These are phyloP conservation scores for Caenorhabditis panamensis DNA, from an alignment of 2,888 invertebrate genomes.

Conservation along the genomic window DNA sequence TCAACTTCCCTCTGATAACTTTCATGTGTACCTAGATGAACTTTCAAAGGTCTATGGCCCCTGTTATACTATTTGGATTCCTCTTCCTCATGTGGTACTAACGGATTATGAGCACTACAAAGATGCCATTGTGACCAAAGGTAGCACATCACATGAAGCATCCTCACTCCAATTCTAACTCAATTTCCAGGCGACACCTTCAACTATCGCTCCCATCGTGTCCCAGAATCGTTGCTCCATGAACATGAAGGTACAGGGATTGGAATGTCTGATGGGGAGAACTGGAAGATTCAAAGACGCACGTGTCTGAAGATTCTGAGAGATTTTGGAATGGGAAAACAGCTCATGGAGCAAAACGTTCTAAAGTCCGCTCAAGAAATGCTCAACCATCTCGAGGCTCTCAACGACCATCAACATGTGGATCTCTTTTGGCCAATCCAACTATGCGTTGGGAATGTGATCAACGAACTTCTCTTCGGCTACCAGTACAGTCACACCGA, in stretches of 20 bases:
- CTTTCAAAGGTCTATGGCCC: conserved; percentile 70
- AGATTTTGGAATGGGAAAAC: conserved; percentile 68
- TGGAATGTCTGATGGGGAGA: conserved; percentile 62
- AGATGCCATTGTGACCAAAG: conserved; percentile 65
- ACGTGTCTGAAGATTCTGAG: conserved; percentile 67
- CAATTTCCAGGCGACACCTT: conserved; percentile 43
- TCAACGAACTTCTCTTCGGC: conserved; percentile 70
- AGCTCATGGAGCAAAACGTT: conserved; percentile 70
- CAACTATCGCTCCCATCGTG: conserved; percentile 23
- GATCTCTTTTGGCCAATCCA: conserved; percentile 67
- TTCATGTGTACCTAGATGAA: conserved; percentile 50
- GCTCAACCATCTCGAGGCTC: conserved; percentile 39
- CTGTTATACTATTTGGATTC: conserved; percentile 72
- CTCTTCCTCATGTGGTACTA: conserved; percentile 62
- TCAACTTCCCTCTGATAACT: conserved; percentile 50
- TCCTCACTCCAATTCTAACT: too few relatives aligned
- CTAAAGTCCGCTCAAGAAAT: conserved; percentile 41
- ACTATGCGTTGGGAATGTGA: conserved; percentile 71
- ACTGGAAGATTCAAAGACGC: conserved; percentile 68
- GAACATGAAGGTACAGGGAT: conserved; percentile 34
- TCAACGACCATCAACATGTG: conserved; percentile 25
- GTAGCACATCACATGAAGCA: conserved; percentile 18
- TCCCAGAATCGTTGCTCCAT: conserved; percentile 44
- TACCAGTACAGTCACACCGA: conserved; percentile 61
- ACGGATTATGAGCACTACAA: conserved; percentile 66